Base-by-base conservation (phyloP, 2,113 vertebrate genomes). In the Nasalis larvatus region DNA sequence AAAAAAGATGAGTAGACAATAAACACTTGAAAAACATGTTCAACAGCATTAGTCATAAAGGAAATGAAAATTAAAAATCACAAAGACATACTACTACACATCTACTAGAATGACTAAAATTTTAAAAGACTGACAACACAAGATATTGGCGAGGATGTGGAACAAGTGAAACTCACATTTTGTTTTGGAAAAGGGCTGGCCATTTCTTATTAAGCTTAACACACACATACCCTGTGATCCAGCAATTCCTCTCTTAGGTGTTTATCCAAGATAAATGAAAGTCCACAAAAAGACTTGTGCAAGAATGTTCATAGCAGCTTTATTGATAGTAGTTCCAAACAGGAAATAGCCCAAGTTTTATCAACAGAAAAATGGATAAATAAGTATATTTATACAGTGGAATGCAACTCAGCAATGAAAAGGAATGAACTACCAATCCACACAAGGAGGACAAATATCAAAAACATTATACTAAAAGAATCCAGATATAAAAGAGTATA, bases 161-260 rank as follows among this genome's bases (percentile, higher is more conserved):
- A 74, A n/a, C 23, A 95, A 89, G n/a, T 47, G 45, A 89, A 80
- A 74, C 56, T 80, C 21, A 69, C 37, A 69, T 69, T 92, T 88
- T 63, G 30, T 56, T 80, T 85, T 92, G 37, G 47, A 49, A 47
- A 86, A 73, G 32, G 27, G n/a, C 40, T 73, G 42, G 42, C 13
- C 47, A 56, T 92, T 78, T 92, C 77, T 89, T 89, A 95, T 21
- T 68, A 92, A 85, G n/a, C 42, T 45, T 49, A 80, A 84, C 17
- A 56, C 27, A 84, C 27, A 69, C 18, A 66, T 69, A 63, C 37
- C 20, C 35, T 60, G 8, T 73, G 40, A 94, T 60, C 18, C 20
- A 91, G 32, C 32, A 86, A 3, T 56, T 81, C 23, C 25, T 37
- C 18, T 81, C 45, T 25, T 45, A 56, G 81, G 20, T 94, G 14